Conservation (phyloP, 1,140 invertebrate genomes). For the Oscheius sp. region DNA sequence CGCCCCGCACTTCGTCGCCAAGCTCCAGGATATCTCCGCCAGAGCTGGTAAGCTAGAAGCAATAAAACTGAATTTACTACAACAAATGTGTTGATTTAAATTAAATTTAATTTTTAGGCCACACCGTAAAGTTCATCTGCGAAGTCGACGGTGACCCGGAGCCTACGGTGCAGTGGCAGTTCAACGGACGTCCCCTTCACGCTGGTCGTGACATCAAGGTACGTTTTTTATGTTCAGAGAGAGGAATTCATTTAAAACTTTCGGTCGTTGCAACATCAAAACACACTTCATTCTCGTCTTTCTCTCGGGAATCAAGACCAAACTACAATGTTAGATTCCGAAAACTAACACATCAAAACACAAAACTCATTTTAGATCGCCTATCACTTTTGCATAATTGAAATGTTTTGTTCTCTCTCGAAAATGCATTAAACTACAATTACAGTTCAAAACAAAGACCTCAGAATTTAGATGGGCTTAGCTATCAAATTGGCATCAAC, state of each 20-base stretch:
- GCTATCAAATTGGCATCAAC: no score
- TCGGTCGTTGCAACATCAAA: slow-evolving; percentile 4
- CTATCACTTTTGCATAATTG: no score
- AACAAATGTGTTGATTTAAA: neutral
- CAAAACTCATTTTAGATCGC: no score
- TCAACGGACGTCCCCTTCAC: slow-evolving; percentile 52
- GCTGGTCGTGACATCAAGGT: slow-evolving; percentile 52
- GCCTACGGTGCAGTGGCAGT: slow-evolving; percentile 54
- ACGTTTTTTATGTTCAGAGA: neutral
- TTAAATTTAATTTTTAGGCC: slow-evolving; percentile 15
- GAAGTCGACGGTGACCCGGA: slow-evolving; percentile 56
- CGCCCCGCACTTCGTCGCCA: slow-evolving; percentile 54
- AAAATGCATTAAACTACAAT: no score
- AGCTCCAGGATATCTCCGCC: slow-evolving; percentile 51
- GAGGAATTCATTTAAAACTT: neutral
- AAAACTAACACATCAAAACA: no score
- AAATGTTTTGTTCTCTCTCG: no score
- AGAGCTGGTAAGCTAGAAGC: slow-evolving; percentile 40
- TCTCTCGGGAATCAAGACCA: no score
- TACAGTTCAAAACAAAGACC: no score
- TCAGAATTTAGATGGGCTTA: no score
- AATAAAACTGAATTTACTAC: neutral
- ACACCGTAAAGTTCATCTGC: slow-evolving; percentile 51
- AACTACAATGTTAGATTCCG: no score
- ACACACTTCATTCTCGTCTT: slow-evolving; percentile 16